These are phyloP conservation scores for Nixonia krombeini DNA, from an alignment of 1,140 invertebrate species.

Conservation along the genomic window DNA sequence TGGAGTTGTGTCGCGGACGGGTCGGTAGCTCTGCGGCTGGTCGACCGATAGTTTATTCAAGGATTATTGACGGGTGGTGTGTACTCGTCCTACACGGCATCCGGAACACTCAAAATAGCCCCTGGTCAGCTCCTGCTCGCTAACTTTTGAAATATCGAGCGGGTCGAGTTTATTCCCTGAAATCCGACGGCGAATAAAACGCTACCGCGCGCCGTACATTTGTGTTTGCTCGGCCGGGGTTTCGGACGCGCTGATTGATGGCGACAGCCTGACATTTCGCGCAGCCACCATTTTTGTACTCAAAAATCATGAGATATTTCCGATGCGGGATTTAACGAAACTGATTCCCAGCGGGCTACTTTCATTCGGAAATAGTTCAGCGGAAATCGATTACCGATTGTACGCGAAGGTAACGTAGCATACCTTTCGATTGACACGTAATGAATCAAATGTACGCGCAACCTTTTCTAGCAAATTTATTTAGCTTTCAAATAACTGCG, in stretches of 20 bases:
- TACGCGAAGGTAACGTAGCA: too few species aligned
- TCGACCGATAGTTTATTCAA: constrained; percentile 70
- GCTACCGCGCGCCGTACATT: constrained; percentile 2
- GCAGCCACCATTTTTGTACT: constrained; percentile 37
- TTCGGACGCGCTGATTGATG: constrained; percentile 39
- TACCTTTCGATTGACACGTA: too few species aligned
- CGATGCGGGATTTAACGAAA: too few species aligned
- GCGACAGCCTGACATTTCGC: constrained; percentile 36
- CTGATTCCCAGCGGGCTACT: too few species aligned
- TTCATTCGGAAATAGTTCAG: too few species aligned
- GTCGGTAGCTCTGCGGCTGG: constrained; percentile 60
- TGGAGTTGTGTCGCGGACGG: constrained; percentile 52
- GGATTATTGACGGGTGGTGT: constrained; percentile 70
- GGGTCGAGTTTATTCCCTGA: constrained; percentile 55
- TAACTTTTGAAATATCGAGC: constrained; percentile 65
- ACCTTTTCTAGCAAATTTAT: too few species aligned
- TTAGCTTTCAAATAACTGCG: too few species aligned
- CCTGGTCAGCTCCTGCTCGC: constrained; percentile 56
- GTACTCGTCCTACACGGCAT: constrained; percentile 55
- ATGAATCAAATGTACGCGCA: too few species aligned
- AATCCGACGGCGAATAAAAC: constrained; percentile 34
- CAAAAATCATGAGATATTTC: too few species aligned
- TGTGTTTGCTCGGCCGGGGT: constrained; percentile 25
- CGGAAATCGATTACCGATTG: too few species aligned
- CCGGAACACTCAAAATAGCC: constrained; percentile 67